phyloP scores from a whole-genome alignment of 2,797 vertebrate genomes.

The Streptopelia turtur region DNA sequence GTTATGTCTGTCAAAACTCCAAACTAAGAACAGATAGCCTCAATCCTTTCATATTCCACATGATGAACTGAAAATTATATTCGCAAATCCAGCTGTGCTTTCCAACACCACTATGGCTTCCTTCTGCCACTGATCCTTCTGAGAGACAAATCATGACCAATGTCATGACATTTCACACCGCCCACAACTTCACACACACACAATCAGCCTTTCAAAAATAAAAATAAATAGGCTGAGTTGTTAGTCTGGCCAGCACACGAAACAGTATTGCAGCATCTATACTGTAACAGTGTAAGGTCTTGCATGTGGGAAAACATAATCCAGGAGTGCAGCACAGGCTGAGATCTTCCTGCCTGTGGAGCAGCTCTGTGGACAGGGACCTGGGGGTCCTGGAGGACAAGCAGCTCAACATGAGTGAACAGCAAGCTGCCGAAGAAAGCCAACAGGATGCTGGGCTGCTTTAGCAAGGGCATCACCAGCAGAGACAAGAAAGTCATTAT shows the following conservation, averaged over 20 bases:
- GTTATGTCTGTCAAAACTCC: constrained; percentile 5
- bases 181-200: not conserved
- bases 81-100: not conserved
- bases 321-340: no score
- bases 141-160: not conserved
- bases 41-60: not conserved
- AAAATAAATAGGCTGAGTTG: not conserved
- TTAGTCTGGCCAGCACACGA: not conserved
- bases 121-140: not conserved
- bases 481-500: no score
- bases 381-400: no score
- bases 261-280: not conserved
- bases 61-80: not conserved
- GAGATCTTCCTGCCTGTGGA: no score
- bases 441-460: no score
- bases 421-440: no score
- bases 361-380: no score
- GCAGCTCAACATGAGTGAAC: no score
- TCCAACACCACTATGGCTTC: not conserved
- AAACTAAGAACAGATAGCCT: not conserved
- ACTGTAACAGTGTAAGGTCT: not conserved
- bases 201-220: not conserved
- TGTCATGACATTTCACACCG: not conserved
- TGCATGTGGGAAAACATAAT: no score
- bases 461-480: no score